Base-by-base conservation (phyloP, 1,140 invertebrate species). In the Drosophila elegans region DNA sequence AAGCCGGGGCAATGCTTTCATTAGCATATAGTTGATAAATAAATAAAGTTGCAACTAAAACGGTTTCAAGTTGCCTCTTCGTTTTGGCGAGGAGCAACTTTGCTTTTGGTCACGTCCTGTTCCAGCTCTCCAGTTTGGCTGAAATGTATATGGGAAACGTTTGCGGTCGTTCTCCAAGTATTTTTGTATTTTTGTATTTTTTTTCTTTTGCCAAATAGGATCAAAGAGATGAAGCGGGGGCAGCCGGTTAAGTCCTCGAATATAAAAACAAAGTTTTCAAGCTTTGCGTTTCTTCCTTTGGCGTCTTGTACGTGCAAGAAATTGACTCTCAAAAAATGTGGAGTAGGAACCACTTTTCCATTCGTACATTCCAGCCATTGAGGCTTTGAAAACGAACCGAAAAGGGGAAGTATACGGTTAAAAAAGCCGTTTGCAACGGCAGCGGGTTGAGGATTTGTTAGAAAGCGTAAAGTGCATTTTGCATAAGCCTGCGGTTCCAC, bases 41-140 rank as follows among this genome's bases (percentile, higher is more conserved):
- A 88, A 89, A 89, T 88, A 88, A 88, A 83, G 76, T 76, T 74
- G 80, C 71, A 88, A 80, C 84, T 88, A 83, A 88, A 88, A 63
- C 84, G 83, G 82, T 88, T 89, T 89, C 63, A 69, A 89, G 79
- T 89, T 83, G 59, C 60, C 66, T 66, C 81, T 64, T 77, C 78
- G 71, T 44, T 44, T 56, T 64, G 60, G 29, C 48, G 3, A 10
- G 11, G 29, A 38, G 25, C 41, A 54, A 36, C 25, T 46, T 27
- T 55, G 29, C 42, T 11, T 41, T 78, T 44, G 74, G 74, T 69
- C 75, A 78, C 75, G 74, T 82, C 60, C 46, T 38, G 29, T 51
- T n/a, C 11, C 38, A 38, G 25, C 27, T 73, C 45, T 64, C 51
- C 49, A 44, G 45, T 49, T 69, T 53, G 25, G 25, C 60, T 64